phyloP scores from a whole-genome alignment of 2,797 vertebrate genomes.

The Brotula barbata region DNA sequence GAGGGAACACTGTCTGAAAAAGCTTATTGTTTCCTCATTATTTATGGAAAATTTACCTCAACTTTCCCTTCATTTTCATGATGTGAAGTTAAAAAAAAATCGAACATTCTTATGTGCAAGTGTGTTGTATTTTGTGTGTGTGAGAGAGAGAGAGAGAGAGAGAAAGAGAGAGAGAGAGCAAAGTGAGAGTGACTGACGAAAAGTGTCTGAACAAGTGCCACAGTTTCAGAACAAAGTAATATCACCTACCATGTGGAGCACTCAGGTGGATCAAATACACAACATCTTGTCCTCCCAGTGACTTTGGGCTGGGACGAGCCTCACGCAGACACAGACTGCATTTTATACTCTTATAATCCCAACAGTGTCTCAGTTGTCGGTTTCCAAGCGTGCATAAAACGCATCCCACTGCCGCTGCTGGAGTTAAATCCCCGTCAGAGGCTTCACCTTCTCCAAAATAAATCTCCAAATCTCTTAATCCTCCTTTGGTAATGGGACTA shows the following conservation, averaged over 20 bases:
- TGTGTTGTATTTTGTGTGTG: not conserved
- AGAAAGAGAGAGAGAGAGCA: not conserved
- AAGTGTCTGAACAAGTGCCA: slow-evolving; percentile 43
- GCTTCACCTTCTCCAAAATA: slow-evolving; percentile 60
- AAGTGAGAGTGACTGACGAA: not conserved
- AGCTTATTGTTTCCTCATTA: not conserved
- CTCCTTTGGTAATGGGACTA: slow-evolving; percentile 59
- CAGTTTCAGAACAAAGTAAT: slow-evolving; percentile 43
- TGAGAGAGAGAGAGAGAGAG: not conserved
- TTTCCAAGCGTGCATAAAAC: slow-evolving; percentile 65
- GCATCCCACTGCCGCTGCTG: slow-evolving; percentile 55
- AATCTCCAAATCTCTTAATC: slow-evolving; percentile 67
- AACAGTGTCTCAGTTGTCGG: slow-evolving; percentile 63
- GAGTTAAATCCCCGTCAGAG: slow-evolving; percentile 67
- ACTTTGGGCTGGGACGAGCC: slow-evolving; percentile 40
- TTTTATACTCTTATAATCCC: slow-evolving; percentile 66
- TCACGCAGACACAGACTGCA: slow-evolving; percentile 43
- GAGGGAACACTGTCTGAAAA: no score
- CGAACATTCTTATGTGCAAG: not conserved
- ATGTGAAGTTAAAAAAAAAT: not conserved
- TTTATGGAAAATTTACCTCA: not conserved
- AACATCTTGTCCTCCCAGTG: slow-evolving; percentile 51
- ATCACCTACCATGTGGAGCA: slow-evolving; percentile 60
- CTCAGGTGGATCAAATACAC: slow-evolving; percentile 37
- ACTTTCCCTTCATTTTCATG: not conserved